Percentiles rank a stretch among this genome's conserved stretches.
phyloP scores from a whole-genome alignment of 2,113 vertebrate species.

The Peromyscus polionotus region DNA sequence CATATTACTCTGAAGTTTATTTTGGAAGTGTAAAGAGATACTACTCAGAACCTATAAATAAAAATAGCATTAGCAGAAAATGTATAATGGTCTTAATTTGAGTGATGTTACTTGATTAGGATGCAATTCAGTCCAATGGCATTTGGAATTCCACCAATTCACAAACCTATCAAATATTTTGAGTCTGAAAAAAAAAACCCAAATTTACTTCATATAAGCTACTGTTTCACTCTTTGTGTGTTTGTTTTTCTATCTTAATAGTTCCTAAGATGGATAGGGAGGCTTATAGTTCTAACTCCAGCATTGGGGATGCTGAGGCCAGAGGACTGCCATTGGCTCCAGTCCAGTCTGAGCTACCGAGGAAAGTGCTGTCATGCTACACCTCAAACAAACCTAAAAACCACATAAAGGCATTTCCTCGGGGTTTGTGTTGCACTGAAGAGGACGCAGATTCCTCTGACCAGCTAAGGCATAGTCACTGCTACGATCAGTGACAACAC shows the following conservation, averaged over 20 bases:
- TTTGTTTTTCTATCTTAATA: neutral
- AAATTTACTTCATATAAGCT: neutral
- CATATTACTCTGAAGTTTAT: constrained; percentile 21
- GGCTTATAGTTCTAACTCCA: neutral
- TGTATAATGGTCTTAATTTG: constrained; percentile 12
- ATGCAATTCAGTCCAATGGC: neutral
- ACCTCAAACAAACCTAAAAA: neutral
- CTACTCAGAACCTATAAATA: constrained; percentile 38
- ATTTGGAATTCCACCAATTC: neutral
- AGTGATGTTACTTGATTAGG: neutral
- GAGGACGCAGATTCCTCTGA: neutral
- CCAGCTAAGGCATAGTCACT: neutral
- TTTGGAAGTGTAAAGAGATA: constrained; percentile 20
- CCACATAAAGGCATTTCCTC: neutral
- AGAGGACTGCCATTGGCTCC: neutral
- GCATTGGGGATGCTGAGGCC: neutral
- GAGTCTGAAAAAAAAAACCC: neutral
- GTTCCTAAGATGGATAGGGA: neutral
- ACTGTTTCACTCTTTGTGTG: neutral
- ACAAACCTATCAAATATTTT: neutral
- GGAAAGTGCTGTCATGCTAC: too few relatives aligned
- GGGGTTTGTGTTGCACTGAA: neutral
- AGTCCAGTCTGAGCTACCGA: neutral
- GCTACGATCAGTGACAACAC: neutral
- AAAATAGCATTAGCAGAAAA: constrained; percentile 31